These are phyloP conservation scores for Blera fallax DNA, from an alignment of 2,888 invertebrate species.

Conservation along the genomic window DNA sequence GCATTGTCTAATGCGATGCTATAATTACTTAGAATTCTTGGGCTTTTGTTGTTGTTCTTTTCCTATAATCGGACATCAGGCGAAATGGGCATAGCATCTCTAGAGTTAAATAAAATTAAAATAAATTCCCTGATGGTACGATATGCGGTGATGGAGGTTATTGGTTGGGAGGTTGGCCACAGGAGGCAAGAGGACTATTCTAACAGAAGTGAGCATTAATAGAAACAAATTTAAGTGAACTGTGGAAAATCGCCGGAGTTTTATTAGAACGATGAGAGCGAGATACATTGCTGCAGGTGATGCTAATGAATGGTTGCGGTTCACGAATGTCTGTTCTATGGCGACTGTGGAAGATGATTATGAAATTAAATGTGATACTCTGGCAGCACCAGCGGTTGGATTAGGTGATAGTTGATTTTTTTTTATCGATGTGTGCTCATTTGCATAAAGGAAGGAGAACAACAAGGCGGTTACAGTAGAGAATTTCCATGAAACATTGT, in stretches of 20 bases:
- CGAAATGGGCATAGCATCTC: constrained; percentile 2
- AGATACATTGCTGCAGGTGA: constrained; percentile 51
- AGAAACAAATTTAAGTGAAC: constrained; percentile 12
- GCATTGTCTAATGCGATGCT: constrained; percentile 54
- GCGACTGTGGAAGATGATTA: constrained; percentile 9
- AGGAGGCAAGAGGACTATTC: constrained; percentile 4
- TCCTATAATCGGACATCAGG: background rate
- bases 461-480: background rate
- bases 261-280: constrained; percentile 39
- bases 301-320: constrained; percentile 59
- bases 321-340: constrained; percentile 14
- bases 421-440: background rate
- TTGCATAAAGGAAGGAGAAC: background rate
- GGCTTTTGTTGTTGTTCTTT: background rate
- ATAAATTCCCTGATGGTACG: constrained; percentile 58
- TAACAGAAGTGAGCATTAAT: constrained; percentile 27
- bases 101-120: constrained; percentile 35
- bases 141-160: constrained; percentile 38
- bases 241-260: constrained; percentile 1
- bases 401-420: constrained; percentile 11
- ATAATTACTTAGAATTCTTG: constrained; percentile 58
- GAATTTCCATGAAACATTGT: background rate
- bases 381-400: background rate
- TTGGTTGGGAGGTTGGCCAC: constrained; percentile 1
- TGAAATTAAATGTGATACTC: constrained; percentile 23